Conservation (phyloP, 2,888 invertebrate species). For the Eremobia ochroleuca region DNA sequence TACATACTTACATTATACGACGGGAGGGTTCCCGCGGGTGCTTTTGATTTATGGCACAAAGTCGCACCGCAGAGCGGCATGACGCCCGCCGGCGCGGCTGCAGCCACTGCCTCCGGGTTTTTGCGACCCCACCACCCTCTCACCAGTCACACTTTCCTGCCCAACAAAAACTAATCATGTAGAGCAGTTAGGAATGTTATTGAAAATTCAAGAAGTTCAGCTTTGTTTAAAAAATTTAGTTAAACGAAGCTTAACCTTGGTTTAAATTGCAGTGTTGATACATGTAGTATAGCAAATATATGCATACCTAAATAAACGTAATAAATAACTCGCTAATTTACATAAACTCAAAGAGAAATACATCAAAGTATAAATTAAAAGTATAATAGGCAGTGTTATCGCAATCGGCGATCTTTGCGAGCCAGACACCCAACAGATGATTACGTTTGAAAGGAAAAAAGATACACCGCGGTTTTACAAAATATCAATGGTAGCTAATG, state of each 20-base stretch:
- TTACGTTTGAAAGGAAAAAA: background rate
- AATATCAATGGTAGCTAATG: background rate
- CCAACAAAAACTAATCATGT: constrained; percentile 75
- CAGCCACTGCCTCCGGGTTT: constrained; percentile 82
- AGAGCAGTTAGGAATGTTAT: constrained; percentile 65
- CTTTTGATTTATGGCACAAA: constrained; percentile 88
- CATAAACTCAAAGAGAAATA: constrained; percentile 2
- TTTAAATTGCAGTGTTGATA: constrained; percentile 6
- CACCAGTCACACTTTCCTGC: constrained; percentile 74
- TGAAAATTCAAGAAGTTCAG: constrained; percentile 54
- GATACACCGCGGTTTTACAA: background rate
- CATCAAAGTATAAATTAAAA: background rate
- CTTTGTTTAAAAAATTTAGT: constrained; percentile 29
- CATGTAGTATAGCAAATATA: constrained; percentile 1
- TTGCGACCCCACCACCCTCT: constrained; percentile 79
- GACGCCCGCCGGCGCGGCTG: constrained; percentile 74
- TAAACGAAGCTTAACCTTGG: constrained; percentile 14
- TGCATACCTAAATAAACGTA: background rate
- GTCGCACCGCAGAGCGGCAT: constrained; percentile 79
- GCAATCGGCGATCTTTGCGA: background rate
- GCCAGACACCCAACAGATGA: background rate
- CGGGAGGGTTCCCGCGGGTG: constrained; percentile 83
- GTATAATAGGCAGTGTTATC: background rate
- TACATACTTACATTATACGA: constrained; percentile 80
- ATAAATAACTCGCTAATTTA: background rate